Evolutionary conservation across 2,888 invertebrate species (phyloP).

Genomic region (Oxyteleia sp.): DNA sequence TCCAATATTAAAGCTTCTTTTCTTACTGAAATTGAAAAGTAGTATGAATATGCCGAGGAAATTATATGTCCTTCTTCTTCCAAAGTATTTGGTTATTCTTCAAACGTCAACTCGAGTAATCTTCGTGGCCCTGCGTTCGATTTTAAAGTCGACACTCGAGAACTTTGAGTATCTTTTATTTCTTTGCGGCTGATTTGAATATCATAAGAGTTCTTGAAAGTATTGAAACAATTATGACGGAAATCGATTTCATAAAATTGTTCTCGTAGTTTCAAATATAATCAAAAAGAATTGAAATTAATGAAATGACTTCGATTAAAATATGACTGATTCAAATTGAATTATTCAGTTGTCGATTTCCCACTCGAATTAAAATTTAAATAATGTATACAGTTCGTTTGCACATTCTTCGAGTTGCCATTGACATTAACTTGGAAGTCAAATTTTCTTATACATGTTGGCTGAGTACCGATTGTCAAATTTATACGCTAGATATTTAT

Average conservation of each 20-base stretch:
- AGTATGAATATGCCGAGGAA: slow-evolving; percentile 39
- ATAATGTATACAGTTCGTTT: background rate
- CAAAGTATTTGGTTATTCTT: slow-evolving; percentile 33
- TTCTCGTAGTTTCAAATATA: background rate
- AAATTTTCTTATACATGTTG: background rate
- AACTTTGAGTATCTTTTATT: slow-evolving; percentile 23
- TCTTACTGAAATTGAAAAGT: slow-evolving; percentile 7
- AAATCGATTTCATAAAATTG: slow-evolving; percentile 8
- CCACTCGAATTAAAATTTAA: background rate
- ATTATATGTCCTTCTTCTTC: slow-evolving; percentile 29
- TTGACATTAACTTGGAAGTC: background rate
- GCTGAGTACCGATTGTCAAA: too few species aligned
- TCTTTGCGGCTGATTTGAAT: slow-evolving; percentile 1
- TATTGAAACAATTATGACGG: slow-evolving; percentile 6
- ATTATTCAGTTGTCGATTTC: background rate
- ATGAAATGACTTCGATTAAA: background rate
- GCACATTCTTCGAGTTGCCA: background rate
- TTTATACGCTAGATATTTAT: too few species aligned
- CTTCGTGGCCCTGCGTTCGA: slow-evolving; percentile 25
- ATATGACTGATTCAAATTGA: background rate
- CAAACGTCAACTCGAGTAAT: slow-evolving; percentile 40
- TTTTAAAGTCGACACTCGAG: slow-evolving; percentile 26
- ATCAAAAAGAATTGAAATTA: background rate
- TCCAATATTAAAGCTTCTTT: slow-evolving; percentile 74
- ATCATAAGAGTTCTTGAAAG: slow-evolving; percentile 16